Evolutionary conservation across 2,888 invertebrate genomes (phyloP).

Genomic region (Lasioglossum zephyrum): DNA sequence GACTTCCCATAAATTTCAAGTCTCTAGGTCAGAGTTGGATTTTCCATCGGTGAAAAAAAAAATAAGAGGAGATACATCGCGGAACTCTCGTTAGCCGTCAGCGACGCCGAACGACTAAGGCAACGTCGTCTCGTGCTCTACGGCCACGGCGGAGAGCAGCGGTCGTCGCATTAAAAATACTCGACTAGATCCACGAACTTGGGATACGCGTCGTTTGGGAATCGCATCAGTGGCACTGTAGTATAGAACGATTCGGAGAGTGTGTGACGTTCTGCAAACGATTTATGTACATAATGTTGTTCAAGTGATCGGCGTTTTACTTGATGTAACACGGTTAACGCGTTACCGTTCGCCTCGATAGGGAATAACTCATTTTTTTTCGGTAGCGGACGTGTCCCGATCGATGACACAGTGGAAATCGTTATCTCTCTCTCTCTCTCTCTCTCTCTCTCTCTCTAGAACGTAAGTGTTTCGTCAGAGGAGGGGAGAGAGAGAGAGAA

Average conservation of each 20-base stretch:
- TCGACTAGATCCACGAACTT: slow-evolving; percentile 19
- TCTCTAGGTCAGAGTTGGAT: slow-evolving; percentile 81
- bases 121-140: neutral
- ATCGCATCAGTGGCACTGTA: slow-evolving; percentile 34
- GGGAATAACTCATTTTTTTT: neutral
- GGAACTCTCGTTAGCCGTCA: neutral
- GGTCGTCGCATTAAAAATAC: slow-evolving; percentile 14
- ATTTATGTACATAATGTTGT: neutral
- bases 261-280: slow-evolving; percentile 41
- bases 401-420: slow-evolving; percentile 9
- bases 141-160: slow-evolving; percentile 12
- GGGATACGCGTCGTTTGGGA: slow-evolving; percentile 11
- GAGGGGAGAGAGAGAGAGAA: neutral
- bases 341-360: neutral
- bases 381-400: neutral
- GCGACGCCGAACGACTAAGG: neutral
- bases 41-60: slow-evolving; percentile 26
- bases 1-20: slow-evolving; percentile 76
- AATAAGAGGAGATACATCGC: neutral
- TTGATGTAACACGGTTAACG: neutral
- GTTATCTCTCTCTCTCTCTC: neutral
- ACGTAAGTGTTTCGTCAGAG: neutral
- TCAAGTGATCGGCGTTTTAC: slow-evolving; percentile 22
- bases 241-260: slow-evolving; percentile 17
- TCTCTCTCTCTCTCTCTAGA: neutral